Conservation (phyloP, 92 coral and sea anemone species). For the Phenganax marumi region DNA sequence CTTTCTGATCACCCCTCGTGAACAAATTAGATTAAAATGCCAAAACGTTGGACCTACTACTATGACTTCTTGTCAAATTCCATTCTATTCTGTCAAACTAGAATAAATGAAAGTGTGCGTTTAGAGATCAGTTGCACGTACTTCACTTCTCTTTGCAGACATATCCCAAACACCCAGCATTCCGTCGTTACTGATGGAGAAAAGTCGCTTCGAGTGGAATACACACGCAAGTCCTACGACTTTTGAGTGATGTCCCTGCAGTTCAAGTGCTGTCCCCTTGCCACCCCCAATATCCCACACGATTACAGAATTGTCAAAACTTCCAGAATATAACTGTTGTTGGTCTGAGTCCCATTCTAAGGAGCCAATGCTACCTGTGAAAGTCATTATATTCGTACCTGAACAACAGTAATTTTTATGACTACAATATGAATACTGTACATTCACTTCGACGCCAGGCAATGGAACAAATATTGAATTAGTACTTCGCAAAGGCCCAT, state of each 20-base stretch:
- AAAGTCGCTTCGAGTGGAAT: conserved; percentile 81
- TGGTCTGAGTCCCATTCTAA: conserved; percentile 95
- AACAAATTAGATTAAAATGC: too few relatives aligned
- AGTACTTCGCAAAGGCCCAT: too few relatives aligned
- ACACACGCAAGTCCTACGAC: conserved; percentile 77
- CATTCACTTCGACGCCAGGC: too few relatives aligned
- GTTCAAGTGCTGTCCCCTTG: conserved; percentile 95
- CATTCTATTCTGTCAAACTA: too few relatives aligned
- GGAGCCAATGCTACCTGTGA: conserved; percentile 81
- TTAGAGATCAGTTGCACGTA: not conserved
- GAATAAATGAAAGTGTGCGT: too few relatives aligned
- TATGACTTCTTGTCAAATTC: too few relatives aligned
- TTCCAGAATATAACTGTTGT: conserved; percentile 82
- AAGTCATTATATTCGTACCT: not conserved
- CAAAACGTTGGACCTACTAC: too few relatives aligned
- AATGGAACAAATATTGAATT: too few relatives aligned
- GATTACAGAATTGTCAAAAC: conserved; percentile 93
- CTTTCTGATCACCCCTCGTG: too few relatives aligned
- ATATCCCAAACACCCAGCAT: conserved; percentile 92
- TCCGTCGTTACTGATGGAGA: conserved; percentile 91
- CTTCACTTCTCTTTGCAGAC: conserved; percentile 82
- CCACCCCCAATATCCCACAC: conserved; percentile 99
- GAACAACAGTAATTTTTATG: too few relatives aligned
- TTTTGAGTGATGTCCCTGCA: conserved; percentile 93
- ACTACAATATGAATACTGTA: too few relatives aligned